A percentile compares a stretch with the other conserved stretches of the same genome.
Evolutionary conservation across 64 coral and sea anemone genomes (phyloP).

Genomic region (Trachythela sp.): DNA sequence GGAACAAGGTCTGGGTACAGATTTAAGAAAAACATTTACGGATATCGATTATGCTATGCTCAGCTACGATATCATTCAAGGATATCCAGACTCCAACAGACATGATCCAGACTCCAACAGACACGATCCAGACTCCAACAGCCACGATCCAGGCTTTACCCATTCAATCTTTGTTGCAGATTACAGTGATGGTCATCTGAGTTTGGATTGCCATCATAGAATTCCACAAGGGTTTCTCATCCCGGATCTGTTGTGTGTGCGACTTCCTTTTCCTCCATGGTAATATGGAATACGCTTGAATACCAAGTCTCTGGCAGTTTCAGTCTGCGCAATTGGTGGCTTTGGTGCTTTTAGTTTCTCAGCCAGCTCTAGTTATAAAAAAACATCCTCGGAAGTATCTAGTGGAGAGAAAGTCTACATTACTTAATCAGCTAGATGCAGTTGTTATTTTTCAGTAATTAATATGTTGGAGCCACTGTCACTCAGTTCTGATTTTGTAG

Average conservation of each 20-base stretch:
- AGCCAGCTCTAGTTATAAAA: constrained; percentile 41
- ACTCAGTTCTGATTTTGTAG: constrained; percentile 40
- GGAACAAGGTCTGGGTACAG: background rate
- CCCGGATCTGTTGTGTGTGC: background rate
- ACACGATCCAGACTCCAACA: no score
- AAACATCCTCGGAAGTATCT: constrained; percentile 18
- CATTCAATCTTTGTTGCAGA: background rate
- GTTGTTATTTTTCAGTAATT: constrained; percentile 39
- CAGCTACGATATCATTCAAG: background rate
- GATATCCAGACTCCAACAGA: background rate
- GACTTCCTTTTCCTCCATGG: background rate
- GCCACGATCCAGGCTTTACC: background rate
- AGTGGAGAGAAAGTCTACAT: constrained; percentile 36
- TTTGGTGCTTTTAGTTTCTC: constrained; percentile 45
- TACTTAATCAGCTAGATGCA: constrained; percentile 12
- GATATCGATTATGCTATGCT: background rate
- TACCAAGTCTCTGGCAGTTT: background rate
- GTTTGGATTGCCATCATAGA: background rate
- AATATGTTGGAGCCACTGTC: constrained; percentile 26
- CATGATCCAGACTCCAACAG: no score
- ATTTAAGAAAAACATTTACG: background rate
- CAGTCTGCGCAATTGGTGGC: background rate
- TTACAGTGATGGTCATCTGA: background rate
- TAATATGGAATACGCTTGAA: background rate
- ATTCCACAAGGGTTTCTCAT: background rate